Percentiles rank a stretch among this genome's conserved stretches.
Conservation (phyloP, 2,888 invertebrate genomes). For the Cosmia pyralina region DNA sequence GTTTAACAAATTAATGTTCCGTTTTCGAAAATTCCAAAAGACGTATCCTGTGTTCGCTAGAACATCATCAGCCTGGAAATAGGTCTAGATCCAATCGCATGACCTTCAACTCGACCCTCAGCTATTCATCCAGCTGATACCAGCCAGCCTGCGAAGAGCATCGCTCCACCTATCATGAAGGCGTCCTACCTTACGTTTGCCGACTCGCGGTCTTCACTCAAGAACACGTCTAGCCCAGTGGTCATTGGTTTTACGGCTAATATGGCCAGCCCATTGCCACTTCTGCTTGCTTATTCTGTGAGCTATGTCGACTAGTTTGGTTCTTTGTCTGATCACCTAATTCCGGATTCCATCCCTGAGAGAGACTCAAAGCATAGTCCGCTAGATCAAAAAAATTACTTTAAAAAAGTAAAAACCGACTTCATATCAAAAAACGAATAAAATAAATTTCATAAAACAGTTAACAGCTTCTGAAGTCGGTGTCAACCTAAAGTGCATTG, state of each 20-base stretch:
- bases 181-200: background rate
- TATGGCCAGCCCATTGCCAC: background rate
- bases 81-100: background rate
- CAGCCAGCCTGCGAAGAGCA: background rate
- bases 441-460: too few relatives aligned
- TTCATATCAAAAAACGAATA: too few relatives aligned
- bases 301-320: background rate
- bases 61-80: background rate
- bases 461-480: too few relatives aligned
- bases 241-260: background rate
- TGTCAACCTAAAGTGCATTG: too few relatives aligned
- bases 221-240: background rate
- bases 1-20: conserved; percentile 1
- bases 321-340: background rate
- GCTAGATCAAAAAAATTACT: background rate
- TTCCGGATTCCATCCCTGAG: background rate
- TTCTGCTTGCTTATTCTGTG: background rate
- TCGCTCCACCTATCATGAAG: background rate
- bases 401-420: too few relatives aligned
- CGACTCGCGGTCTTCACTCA: background rate
- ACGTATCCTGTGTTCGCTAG: background rate
- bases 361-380: background rate
- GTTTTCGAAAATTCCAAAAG: background rate
- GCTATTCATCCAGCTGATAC: background rate
- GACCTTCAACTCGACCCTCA: background rate